Conservation (phyloP, 2,113 vertebrate genomes). For the Stictonetta naevosa region DNA sequence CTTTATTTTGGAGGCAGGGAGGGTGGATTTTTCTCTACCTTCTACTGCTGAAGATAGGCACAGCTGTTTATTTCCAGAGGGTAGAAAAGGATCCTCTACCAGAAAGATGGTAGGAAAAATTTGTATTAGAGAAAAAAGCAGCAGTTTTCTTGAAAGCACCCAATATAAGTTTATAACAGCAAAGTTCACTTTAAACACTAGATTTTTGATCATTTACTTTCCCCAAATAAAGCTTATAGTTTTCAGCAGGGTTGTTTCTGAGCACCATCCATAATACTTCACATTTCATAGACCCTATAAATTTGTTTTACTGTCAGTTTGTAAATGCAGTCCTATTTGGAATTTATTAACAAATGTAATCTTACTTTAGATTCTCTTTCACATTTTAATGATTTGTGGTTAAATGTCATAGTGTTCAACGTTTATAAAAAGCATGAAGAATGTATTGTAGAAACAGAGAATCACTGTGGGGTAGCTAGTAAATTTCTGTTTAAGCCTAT, state of each 20-base stretch:
- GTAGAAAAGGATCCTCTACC: neutral
- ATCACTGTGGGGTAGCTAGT: neutral
- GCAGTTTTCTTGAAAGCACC: neutral
- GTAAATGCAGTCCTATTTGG: neutral
- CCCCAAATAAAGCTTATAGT: neutral
- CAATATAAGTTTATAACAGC: neutral
- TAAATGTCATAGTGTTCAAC: neutral
- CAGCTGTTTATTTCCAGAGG: neutral
- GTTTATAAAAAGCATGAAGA: neutral
- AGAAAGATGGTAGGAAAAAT: neutral
- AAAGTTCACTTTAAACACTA: neutral
- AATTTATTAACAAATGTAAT: neutral
- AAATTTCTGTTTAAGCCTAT: neutral
- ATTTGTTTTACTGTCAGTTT: neutral
- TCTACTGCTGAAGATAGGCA: neutral
- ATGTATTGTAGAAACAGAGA: neutral
- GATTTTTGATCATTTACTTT: neutral
- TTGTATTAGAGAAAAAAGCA: neutral
- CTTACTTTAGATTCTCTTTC: neutral
- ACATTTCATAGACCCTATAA: neutral
- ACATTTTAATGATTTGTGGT: neutral
- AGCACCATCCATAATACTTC: neutral
- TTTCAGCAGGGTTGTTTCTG: neutral
- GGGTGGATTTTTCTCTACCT: neutral
- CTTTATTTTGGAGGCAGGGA: neutral